These are phyloP conservation scores for Emmelina monodactyla DNA, from an alignment of 2,888 invertebrate genomes.

Conservation along the genomic window DNA sequence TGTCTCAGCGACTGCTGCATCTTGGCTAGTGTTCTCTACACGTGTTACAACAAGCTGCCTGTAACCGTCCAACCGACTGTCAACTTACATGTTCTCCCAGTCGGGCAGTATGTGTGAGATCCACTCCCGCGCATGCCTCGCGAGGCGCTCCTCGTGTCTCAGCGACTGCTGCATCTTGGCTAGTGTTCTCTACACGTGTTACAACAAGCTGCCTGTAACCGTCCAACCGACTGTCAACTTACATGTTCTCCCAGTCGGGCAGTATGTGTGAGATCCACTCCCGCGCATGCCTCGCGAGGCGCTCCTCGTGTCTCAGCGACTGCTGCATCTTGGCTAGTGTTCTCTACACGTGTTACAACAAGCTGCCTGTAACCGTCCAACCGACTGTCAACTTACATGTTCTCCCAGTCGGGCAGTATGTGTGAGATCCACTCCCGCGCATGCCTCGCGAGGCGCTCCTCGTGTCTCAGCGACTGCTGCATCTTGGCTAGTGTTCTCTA, in stretches of 20 bases:
- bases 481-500: conserved; percentile 70
- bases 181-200: too few species aligned
- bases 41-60: too few species aligned
- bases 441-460: conserved; percentile 67
- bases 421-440: conserved; percentile 74
- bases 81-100: conserved; percentile 77
- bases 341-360: too few species aligned
- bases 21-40: too few species aligned
- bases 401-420: conserved; percentile 82
- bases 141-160: conserved; percentile 73
- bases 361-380: too few species aligned
- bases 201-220: too few species aligned
- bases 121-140: conserved; percentile 70
- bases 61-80: too few species aligned
- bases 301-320: conserved; percentile 75
- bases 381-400: conserved; percentile 73
- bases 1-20: conserved; percentile 77
- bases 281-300: conserved; percentile 60
- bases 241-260: conserved; percentile 81
- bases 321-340: conserved; percentile 74
- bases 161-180: conserved; percentile 76
- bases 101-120: conserved; percentile 77
- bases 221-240: too few species aligned
- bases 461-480: conserved; percentile 78
- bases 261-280: conserved; percentile 80